Base-by-base conservation (phyloP, 2,113 vertebrate species). In the Pelodiscus sinensis region DNA sequence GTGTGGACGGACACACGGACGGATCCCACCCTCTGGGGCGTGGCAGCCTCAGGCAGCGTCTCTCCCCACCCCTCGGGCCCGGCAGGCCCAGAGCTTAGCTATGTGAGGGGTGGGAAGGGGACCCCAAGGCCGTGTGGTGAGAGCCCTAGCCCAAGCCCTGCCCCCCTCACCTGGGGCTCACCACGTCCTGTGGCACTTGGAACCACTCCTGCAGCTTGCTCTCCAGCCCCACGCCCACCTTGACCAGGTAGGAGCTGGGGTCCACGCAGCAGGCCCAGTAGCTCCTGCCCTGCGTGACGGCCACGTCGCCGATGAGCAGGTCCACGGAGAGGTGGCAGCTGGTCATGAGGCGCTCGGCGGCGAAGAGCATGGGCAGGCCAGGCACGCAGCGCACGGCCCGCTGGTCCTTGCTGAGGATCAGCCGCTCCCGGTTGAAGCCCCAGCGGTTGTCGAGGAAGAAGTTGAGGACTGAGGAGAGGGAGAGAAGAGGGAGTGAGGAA, bases 201-300 rank as follows among this genome's bases (percentile, higher is more conserved):
- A 99, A 99, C 98, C 99, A 99, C 92, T 99, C 99, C 92, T 99
- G 99, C 52, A 99, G 98, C 75, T 99, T 99, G 79, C 98, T 97
- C 96, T 99, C 99, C 97, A 99, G 98, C 54, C 99, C 99, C 3
- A 99, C 99, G 54, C 99, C 99, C 90, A 99, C 99, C 97, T 99
- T 99, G 35, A 99, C 99, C 97, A 99, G 97, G 96, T 99, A 99
- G 87, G 99, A 99, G 35, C 98, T 98, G 31, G 99, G 99, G 92
- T 99, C 99, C 92, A 99, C 99, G 0, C 98, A 99, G 92, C 99
- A 99, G 52, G 99, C 99, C 99, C 99, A 99, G 98, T 99, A 99
- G 97, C 99, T 99, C 94, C 98, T 98, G 89, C 99, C 99, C 90
- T 99, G 98, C 18, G 98, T 99, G 96, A 99, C 97, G 18, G 99